phyloP scores from a whole-genome alignment of 2,888 invertebrate species.

The Apoda limacodes region DNA sequence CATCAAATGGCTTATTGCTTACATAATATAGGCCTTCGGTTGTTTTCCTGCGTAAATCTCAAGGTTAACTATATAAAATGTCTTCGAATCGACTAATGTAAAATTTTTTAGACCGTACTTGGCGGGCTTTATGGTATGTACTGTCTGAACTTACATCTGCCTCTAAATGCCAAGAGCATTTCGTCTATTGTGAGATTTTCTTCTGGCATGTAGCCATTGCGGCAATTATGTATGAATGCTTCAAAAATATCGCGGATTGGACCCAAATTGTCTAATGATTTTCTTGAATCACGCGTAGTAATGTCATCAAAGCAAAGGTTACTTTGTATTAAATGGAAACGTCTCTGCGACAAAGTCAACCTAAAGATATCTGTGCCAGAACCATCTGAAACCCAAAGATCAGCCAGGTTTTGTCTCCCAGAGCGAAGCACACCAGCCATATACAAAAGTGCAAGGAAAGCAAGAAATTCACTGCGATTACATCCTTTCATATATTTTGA shows the following conservation, averaged over 20 bases:
- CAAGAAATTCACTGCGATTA: no score
- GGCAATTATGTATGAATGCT: slow-evolving; percentile 10
- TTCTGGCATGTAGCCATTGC: slow-evolving; percentile 9
- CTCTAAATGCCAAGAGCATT: no score
- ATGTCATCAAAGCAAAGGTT: slow-evolving; percentile 13
- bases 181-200: slow-evolving; percentile 17
- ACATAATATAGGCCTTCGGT: no score
- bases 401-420: slow-evolving; percentile 9
- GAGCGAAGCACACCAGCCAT: slow-evolving; percentile 6
- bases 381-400: slow-evolving; percentile 14
- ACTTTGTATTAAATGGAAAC: slow-evolving; percentile 11
- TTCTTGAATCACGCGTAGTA: slow-evolving; percentile 6
- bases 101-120: slow-evolving; percentile 18
- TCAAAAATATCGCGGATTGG: slow-evolving; percentile 11
- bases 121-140: slow-evolving; percentile 17
- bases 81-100: slow-evolving; percentile 15
- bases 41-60: slow-evolving; percentile 19
- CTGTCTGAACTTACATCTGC: slow-evolving; percentile 15
- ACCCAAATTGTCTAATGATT: slow-evolving; percentile 11
- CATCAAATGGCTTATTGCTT: slow-evolving; percentile 12
- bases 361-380: slow-evolving; percentile 13
- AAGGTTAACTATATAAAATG: slow-evolving; percentile 15
- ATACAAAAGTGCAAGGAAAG: no score
- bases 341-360: slow-evolving; percentile 10
- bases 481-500: slow-evolving; percentile 7